Evolutionary conservation across 2,797 vertebrate genomes (phyloP), one percentile per base, ranked within the genome.

Genomic region (Sebastiscus tertius): DNA sequence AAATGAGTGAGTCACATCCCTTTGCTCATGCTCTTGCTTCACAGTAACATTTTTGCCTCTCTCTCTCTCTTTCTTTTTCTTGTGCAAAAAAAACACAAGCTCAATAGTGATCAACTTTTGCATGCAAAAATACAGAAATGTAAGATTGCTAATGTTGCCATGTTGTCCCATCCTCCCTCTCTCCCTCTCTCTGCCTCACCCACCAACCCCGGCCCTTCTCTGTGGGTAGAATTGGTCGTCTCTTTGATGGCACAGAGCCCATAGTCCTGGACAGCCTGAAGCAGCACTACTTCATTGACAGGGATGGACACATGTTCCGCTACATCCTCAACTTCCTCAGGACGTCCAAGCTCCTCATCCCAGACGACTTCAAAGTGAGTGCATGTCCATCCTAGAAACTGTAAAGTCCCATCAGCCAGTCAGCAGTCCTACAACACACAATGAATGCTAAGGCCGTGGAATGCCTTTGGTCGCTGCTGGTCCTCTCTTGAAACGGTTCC

Each of bases 291-390:
- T 99, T 99, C 96, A 98, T 99, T 36, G 98, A 99, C 97, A 96
- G 98, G 96, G 98, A 99, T 88, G 98, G 98, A 91, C 98, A 99
- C 95, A 99, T 99, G 98, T 99, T 99, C 97, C 97, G 98, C 96
- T 99, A 98, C 94, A 99, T 99, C 95, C 95, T 99, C 94, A 98
- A 98, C 96, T 99, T 99, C 94, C 96, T 99, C 94, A 96, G 97
- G 94, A 99, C 97, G 84, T 98, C 97, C 34, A 98, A 98, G 94
- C 97, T 98, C 80, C 97, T 98, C 92, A 98, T 99, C 95, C 98
- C 97, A 80, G 98, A 99, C 80, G 98, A 99, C 96, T 99, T 99
- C 96, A 99, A 99, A 97, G 98, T 99, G 95, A 98, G 97, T 91
- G 64, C 39, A 79, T 83, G 86, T 85, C 88, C 79, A 76, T 81